Base-by-base conservation (phyloP, 2,888 invertebrate genomes). In the Metallyticus violacea region DNA sequence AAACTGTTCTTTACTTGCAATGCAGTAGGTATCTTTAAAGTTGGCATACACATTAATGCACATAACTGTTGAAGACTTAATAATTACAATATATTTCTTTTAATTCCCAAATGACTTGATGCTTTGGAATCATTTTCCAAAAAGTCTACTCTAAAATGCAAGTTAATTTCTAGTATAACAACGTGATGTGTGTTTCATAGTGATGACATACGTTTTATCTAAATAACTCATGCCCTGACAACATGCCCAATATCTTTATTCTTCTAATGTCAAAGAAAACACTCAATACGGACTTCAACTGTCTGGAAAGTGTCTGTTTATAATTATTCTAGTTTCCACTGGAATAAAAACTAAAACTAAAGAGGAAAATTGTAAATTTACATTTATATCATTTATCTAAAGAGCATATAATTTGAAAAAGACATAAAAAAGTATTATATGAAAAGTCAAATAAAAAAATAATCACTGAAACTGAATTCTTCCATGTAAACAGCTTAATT, bases 111-210 rank as follows among this genome's bases (percentile, higher is more conserved):
- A 86, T 79, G 79, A n/a, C 78, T 83, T 84, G 82, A 84, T 85
- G 26, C 81, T 84, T 80, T 84, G 86, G 86, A 86, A 86, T 62
- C 77, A 86, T 62, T 84, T 86, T 77, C 86, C 84, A 86, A 85
- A 85, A 83, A 76, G 26, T 7, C 86, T 86, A 86, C 86, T 82
- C 86, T 86, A 81, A 81, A 80, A 79, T 85, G 85, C 85, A 85
- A 85, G 85, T 79, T 79, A 85, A 79, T 85, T 79, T 79, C 79
- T 79, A 85, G 30, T 79, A 85, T 85, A 85, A 85, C 83, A 83
- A 83, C n/a, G 83, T 83, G 83, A 83, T 83, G 83, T 83, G 83
- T 83, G 83, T 83, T 77, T 81, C 77, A 83, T 83, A 77, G 77
- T 77, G 83, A 77, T 83, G 83, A 83, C 77, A 77, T n/a, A 77